A percentile compares a stretch with the other conserved stretches of the same genome.
phyloP scores from a whole-genome alignment of 2,797 vertebrate species.

The Phrynocephalus forsythii region DNA sequence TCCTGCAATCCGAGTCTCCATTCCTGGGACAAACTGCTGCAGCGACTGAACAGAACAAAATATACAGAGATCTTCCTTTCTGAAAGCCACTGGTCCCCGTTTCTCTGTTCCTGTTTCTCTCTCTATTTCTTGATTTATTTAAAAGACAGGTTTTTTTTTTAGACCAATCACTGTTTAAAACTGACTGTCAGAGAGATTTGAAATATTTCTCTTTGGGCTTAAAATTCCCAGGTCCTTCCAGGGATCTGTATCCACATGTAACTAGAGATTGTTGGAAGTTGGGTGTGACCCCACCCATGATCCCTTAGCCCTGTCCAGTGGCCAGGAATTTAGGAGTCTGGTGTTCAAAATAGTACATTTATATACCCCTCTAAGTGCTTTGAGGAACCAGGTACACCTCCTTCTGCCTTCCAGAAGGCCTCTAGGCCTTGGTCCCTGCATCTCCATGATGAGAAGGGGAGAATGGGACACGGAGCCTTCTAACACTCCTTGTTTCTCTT shows the following conservation, averaged over 20 bases:
- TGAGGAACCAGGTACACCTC: no score
- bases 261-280: not conserved
- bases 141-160: no score
- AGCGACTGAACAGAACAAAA: not conserved
- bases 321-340: not conserved
- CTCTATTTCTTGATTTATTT: not conserved
- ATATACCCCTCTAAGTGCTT: no score
- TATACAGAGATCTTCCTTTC: not conserved
- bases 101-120: not conserved
- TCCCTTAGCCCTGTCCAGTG: not conserved
- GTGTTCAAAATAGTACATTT: not conserved
- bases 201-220: not conserved
- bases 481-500: conserved; percentile 36
- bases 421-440: not conserved
- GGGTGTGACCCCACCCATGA: no score
- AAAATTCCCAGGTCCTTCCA: not conserved
- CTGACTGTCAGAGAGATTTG: no score
- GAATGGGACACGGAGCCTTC: no score
- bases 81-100: not conserved
- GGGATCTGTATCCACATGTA: no score
- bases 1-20: no score
- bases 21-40: no score
- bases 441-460: no score
- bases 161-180: no score
- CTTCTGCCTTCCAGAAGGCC: no score